Evolutionary conservation across 2,888 invertebrate genomes (phyloP).

Genomic region (Spodoptera littoralis): DNA sequence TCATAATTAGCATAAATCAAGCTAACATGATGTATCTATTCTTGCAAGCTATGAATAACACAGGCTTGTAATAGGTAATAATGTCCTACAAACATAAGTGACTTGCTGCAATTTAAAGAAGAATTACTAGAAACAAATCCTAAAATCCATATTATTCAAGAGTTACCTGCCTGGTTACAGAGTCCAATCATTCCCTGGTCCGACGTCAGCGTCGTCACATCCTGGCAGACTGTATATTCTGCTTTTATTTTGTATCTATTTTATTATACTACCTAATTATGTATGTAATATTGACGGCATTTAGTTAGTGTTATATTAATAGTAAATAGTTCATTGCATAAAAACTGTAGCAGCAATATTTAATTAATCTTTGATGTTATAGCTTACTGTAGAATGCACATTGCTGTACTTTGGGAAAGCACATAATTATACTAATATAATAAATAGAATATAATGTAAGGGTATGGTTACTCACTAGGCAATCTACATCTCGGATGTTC

Average conservation of each 20-base stretch:
- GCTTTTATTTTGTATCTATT: conserved; percentile 33
- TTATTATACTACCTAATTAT: conserved; percentile 21
- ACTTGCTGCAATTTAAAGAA: no score
- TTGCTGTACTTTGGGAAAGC: background rate
- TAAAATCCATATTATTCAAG: no score
- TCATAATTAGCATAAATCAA: no score
- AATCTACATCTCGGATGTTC: background rate
- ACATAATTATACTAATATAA: background rate
- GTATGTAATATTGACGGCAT: conserved; percentile 44
- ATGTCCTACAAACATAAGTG: no score
- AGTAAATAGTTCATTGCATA: conserved; percentile 44
- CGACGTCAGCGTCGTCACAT: conserved; percentile 29
- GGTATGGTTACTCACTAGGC: background rate
- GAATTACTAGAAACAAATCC: no score
- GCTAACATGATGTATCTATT: no score
- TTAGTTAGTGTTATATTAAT: conserved; percentile 31
- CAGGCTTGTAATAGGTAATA: no score
- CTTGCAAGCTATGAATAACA: no score
- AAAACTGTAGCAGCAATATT: conserved; percentile 39
- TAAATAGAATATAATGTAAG: conserved; percentile 13
- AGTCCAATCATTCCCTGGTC: conserved; percentile 29
- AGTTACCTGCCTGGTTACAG: background rate
- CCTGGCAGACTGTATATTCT: conserved; percentile 13
- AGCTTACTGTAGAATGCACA: conserved; percentile 18
- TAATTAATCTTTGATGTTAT: conserved; percentile 16